A percentile compares a stretch with the other conserved stretches of the same genome.
Evolutionary conservation across 1,140 invertebrate species (phyloP).

Genomic region (Ruditapes philippinarum): DNA sequence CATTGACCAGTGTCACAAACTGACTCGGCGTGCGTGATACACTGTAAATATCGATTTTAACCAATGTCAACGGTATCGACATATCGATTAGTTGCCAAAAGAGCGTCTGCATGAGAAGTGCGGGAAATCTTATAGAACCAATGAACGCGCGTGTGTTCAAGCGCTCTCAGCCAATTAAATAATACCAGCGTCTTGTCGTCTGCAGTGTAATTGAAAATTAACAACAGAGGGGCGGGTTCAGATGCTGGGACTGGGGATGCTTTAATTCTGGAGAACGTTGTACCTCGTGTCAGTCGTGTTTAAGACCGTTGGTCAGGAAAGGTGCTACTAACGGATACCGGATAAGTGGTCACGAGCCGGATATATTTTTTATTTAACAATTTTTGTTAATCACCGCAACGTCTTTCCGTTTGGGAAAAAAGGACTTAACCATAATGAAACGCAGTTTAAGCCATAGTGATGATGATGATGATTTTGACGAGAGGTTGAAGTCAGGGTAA

Average conservation of each 20-base stretch:
- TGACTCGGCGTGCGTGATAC: constrained; percentile 11
- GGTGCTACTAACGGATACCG: constrained; percentile 66
- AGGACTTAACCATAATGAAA: constrained; percentile 83
- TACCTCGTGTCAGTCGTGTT: constrained; percentile 62
- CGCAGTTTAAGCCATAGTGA: constrained; percentile 87
- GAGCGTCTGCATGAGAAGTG: constrained; percentile 42
- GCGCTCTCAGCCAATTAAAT: constrained; percentile 74
- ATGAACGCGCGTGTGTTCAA: constrained; percentile 53
- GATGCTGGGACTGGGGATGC: neutral
- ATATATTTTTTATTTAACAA: constrained; percentile 27
- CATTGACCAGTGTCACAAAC: constrained; percentile 39
- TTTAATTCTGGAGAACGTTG: constrained; percentile 58
- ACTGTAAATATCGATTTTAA: constrained; percentile 48
- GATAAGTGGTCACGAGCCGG: constrained; percentile 38
- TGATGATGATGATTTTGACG: constrained; percentile 86
- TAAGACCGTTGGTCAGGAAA: constrained; percentile 72
- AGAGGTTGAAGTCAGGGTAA: constrained; percentile 86
- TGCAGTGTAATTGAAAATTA: constrained; percentile 67
- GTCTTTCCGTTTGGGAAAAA: constrained; percentile 1
- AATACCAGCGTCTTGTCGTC: constrained; percentile 67
- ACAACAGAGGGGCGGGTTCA: constrained; percentile 72
- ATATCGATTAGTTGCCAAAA: constrained; percentile 60
- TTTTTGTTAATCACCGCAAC: constrained; percentile 37
- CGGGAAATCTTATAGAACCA: constrained; percentile 50
- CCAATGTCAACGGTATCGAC: constrained; percentile 43